Conservation (phyloP, 2,888 invertebrate species). For the Stictocephala bisonia region DNA sequence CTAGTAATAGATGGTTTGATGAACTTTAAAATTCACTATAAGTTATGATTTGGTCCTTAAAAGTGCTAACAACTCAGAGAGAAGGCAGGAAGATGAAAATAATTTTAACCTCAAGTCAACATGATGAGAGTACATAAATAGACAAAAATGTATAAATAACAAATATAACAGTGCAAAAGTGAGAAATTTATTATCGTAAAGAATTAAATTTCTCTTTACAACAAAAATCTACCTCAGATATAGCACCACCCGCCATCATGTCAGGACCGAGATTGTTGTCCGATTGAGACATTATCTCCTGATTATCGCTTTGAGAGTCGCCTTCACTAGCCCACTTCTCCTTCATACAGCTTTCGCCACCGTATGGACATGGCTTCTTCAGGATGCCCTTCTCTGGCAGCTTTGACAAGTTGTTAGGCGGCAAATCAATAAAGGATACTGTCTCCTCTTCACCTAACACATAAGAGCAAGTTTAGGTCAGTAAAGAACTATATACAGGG, state of each 20-base stretch:
- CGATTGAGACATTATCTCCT: conserved; percentile 75
- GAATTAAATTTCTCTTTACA: too few relatives aligned
- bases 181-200: too few relatives aligned
- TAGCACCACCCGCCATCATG: conserved; percentile 68
- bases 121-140: too few relatives aligned
- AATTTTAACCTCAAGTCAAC: too few relatives aligned
- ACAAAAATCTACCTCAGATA: conserved; percentile 73
- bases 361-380: conserved; percentile 85
- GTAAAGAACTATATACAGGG: not conserved
- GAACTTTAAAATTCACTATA: too few relatives aligned
- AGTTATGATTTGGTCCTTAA: too few relatives aligned
- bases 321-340: conserved; percentile 74
- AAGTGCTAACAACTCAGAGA: too few relatives aligned
- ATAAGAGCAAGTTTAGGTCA: not conserved
- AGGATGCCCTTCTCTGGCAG: conserved; percentile 92
- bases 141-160: too few relatives aligned
- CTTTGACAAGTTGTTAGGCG: conserved; percentile 79
- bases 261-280: conserved; percentile 75
- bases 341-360: conserved; percentile 77
- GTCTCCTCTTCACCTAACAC: conserved; percentile 73
- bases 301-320: conserved; percentile 73
- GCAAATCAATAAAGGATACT: conserved; percentile 85
- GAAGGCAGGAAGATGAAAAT: too few relatives aligned
- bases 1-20: too few relatives aligned
- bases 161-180: too few relatives aligned